Percentiles rank a stretch among this genome's conserved stretches.
Conservation (phyloP, 1,140 invertebrate genomes). For the Eumeta japonica region DNA sequence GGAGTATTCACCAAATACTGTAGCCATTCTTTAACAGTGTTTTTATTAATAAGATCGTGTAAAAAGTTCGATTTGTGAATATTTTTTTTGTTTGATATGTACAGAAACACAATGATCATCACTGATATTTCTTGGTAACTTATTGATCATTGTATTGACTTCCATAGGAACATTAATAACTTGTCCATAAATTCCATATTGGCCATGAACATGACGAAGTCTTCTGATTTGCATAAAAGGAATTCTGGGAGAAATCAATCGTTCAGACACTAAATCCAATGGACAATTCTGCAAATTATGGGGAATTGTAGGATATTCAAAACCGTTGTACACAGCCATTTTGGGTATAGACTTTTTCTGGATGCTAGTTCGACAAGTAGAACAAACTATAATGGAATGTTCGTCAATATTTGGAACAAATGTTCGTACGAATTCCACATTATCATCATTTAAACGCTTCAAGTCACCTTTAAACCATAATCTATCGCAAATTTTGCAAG, state of each 20-base stretch:
- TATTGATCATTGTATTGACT: constrained; percentile 13
- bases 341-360: constrained; percentile 16
- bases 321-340: constrained; percentile 14
- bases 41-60: constrained; percentile 11
- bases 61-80: constrained; percentile 14
- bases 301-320: constrained; percentile 15
- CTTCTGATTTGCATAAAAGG: constrained; percentile 23
- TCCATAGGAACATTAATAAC: constrained; percentile 13
- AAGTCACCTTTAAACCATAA: no score
- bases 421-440: constrained; percentile 13
- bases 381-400: constrained; percentile 13
- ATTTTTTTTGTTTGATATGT: constrained; percentile 14
- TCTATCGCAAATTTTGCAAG: constrained; percentile 19
- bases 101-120: constrained; percentile 11
- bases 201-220: constrained; percentile 12
- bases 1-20: constrained; percentile 10
- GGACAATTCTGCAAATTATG: constrained; percentile 9
- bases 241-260: constrained; percentile 19
- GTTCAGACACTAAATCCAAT: constrained; percentile 14
- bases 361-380: constrained; percentile 11
- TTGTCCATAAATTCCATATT: constrained; percentile 14
- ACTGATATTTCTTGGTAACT: constrained; percentile 12
- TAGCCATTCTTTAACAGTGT: constrained; percentile 12
- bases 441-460: constrained; percentile 5
- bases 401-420: constrained; percentile 6